Evolutionary conservation across 64 coral and sea anemone genomes (phyloP), one percentile per base, ranked within the genome.

Genomic region (Catalaphyllia jardinei): DNA sequence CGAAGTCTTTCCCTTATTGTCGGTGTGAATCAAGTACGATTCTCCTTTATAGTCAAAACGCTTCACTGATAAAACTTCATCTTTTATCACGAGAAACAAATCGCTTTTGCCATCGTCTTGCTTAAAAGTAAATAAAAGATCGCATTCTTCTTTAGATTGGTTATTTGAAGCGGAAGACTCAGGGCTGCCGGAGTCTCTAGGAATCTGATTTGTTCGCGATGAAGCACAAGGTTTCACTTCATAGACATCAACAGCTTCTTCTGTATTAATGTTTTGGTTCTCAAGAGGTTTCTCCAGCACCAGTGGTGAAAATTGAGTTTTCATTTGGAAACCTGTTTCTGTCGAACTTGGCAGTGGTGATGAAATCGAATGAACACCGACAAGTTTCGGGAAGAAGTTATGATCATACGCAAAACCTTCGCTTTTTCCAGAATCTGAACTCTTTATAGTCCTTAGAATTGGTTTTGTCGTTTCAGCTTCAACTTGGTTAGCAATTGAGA

Each of bases 381-480:
- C 63, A 69, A 85, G 10, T 85, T 85, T 85, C 69, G 81, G 81
- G 27, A 71, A 85, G 62, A 49, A 67, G 39, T 42, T n/a, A 42
- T 85, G 81, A 71, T 85, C 81, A 71, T 67, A 63, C 27, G 81
- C 81, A 17, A 85, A 85, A 50, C 81, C 81, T 4, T 85, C 46
- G 8, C 20, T 51, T 71, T 18, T 24, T 85, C 22, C 35, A 7
- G 81, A 50, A 24, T 46, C 39, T 50, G 9, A 38, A 35, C 24
- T 52, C 11, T 51, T 35, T 27, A 85, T 28, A 46, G 33, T 71
- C 64, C 81, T 69, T 35, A 69, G 33, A 39, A 69, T 38, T 28
- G 81, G 81, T 39, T 49, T 71, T 27, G 18, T 52, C 49, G 63
- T 22, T 16, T 67, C 60, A 83, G 14, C 16, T 1, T 20, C 4